These are phyloP conservation scores for Prolemur simus DNA, from an alignment of 2,113 vertebrate genomes.

Conservation along the genomic window DNA sequence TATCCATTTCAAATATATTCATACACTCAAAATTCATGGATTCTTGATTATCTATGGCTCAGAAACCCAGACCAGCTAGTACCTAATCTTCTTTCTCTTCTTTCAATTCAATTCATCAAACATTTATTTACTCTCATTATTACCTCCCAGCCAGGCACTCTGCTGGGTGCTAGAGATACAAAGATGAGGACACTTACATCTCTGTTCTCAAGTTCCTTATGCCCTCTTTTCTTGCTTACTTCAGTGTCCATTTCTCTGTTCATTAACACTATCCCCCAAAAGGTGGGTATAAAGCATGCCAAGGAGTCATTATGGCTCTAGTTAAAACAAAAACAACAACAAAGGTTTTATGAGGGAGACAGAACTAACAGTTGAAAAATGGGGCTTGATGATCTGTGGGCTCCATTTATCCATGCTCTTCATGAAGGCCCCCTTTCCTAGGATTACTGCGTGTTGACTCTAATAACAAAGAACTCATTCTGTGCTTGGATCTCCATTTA, in stretches of 20 bases:
- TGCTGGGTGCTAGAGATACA: background rate
- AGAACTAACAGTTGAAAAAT: background rate
- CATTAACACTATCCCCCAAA: background rate
- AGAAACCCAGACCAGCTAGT: background rate
- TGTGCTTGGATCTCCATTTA: conserved; percentile 57
- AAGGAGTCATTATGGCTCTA: background rate
- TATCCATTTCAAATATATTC: conserved; percentile 22
- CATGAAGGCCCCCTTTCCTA: conserved; percentile 26
- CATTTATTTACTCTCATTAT: background rate
- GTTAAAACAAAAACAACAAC: conserved; percentile 42
- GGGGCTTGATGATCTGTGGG: conserved; percentile 30
- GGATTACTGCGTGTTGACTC: conserved; percentile 68
- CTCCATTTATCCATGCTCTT: conserved; percentile 20
- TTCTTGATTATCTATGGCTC: background rate
- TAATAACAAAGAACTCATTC: conserved; percentile 72
- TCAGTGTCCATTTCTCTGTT: background rate
- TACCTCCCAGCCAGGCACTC: background rate
- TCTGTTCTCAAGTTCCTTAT: background rate
- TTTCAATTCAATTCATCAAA: conserved; percentile 36
- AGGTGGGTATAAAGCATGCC: conserved; percentile 5
- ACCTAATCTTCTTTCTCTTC: background rate
- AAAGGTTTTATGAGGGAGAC: background rate
- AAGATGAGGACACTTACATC: background rate
- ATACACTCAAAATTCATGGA: background rate
- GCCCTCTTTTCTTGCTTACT: background rate